phyloP scores from a whole-genome alignment of 2,888 invertebrate genomes.

The Scaptomyza cyrtandrae region DNA sequence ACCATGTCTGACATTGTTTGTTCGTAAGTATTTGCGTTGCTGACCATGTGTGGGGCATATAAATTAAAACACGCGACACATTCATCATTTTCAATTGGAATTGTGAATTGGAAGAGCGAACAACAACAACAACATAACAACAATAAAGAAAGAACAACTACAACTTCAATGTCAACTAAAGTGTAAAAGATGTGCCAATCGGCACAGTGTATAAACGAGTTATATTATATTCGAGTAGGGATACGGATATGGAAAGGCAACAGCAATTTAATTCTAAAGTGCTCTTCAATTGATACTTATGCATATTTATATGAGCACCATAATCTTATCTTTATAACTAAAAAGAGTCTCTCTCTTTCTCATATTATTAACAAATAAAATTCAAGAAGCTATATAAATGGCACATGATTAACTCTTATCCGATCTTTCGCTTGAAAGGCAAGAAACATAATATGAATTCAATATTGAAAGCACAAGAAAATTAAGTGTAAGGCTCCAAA shows the following conservation, averaged over 20 bases:
- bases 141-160: conserved; percentile 22
- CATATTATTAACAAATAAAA: neutral
- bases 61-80: conserved; percentile 67
- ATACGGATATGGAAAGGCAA: conserved; percentile 14
- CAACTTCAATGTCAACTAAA: conserved; percentile 57
- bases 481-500: too few relatives aligned
- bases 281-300: conserved; percentile 2
- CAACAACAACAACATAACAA: neutral
- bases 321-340: neutral
- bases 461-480: too few relatives aligned
- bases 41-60: conserved; percentile 52
- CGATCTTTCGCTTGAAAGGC: too few relatives aligned
- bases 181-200: conserved; percentile 33
- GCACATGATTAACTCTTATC: neutral
- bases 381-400: neutral
- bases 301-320: neutral
- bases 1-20: conserved; percentile 51
- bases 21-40: neutral
- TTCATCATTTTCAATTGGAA: conserved; percentile 72
- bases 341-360: neutral
- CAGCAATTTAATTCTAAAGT: conserved; percentile 19
- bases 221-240: neutral
- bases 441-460: too few relatives aligned
- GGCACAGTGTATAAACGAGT: conserved; percentile 33
- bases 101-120: conserved; percentile 47